Conservation (phyloP, 2,888 invertebrate genomes). For the Heliconius cydno region DNA sequence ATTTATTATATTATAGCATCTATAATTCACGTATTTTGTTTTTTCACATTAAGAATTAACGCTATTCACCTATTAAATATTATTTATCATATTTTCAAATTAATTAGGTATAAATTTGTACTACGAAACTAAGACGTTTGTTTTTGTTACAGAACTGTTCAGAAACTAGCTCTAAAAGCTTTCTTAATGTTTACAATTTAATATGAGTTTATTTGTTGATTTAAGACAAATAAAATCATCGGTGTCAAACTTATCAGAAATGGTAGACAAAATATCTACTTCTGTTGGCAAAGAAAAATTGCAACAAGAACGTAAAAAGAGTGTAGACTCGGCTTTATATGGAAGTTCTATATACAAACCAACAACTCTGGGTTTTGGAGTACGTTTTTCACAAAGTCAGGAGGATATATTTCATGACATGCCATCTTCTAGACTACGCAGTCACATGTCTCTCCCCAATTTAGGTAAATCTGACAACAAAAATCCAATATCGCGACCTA, state of each 20-base stretch:
- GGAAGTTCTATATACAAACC: conserved; percentile 73
- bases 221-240: conserved; percentile 79
- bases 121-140: neutral
- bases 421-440: conserved; percentile 76
- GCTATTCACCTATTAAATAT: neutral
- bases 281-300: conserved; percentile 63
- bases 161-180: conserved; percentile 37
- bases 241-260: conserved; percentile 76
- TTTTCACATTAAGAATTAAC: neutral
- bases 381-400: conserved; percentile 77
- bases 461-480: conserved; percentile 72
- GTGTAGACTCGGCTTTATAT: conserved; percentile 62
- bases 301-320: conserved; percentile 59
- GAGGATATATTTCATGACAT: conserved; percentile 75
- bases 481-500: conserved; percentile 60
- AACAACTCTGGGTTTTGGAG: conserved; percentile 73
- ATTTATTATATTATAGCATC: neutral
- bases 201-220: conserved; percentile 80
- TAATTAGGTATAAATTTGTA: neutral
- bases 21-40: neutral
- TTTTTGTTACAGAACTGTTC: conserved; percentile 45
- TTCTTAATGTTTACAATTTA: conserved; percentile 48
- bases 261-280: conserved; percentile 78
- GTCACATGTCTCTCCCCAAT: conserved; percentile 79
- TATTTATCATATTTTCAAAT: neutral